Evolutionary conservation across 64 coral and sea anemone species (phyloP), one percentile per base, ranked within the genome.

Genomic region (Montipora efflorescens): DNA sequence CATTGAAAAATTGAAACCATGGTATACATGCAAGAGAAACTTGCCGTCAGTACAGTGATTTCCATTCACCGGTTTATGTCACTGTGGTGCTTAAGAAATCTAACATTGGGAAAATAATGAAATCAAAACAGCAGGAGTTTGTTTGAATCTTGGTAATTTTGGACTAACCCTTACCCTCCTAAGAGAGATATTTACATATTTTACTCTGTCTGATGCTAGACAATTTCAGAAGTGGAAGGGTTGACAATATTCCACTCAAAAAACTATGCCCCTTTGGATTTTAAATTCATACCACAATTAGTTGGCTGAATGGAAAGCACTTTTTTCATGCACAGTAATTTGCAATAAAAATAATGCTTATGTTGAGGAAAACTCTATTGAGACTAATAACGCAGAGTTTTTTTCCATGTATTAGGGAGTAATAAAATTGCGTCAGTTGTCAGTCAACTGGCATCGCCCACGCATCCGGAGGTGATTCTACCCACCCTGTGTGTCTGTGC

Each of bases 321-420:
- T 15, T 8, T 19, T 23, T 23, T 20, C 5, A 71, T 23, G 20
- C 20, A 7, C 19, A 71, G 23, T 13, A 0, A 45, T 36, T 2
- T 14, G 7, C 6, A 11, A 18, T 6, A 48, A 18, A 16, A 7
- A 19, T 78, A 3, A 15, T 49, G 2, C 11, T 47, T 72, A 67
- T 71, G 13, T 47, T 71, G 4, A 44, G 45, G 36, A 51, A 70
- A 20, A 72, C 44, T 12, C 82, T 49, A 12, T 71, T 51, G 47
- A 82, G 58, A 86, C 82, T 86, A 86, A 86, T 86, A 69, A 86
- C 50, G n/a, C 64, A 86, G 82, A 86, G 82, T 86, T 86, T 86
- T 86, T 59, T 86, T 86, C 67, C 82, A 71, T 71, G 67, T 50
- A 71, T 86, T 64, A 86, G 82, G 82, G 66, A 50, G 62, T 71